Percentiles rank a stretch among this genome's conserved stretches.
Evolutionary conservation across 2,888 invertebrate genomes (phyloP).

Genomic region (Notodonta dromedarius): DNA sequence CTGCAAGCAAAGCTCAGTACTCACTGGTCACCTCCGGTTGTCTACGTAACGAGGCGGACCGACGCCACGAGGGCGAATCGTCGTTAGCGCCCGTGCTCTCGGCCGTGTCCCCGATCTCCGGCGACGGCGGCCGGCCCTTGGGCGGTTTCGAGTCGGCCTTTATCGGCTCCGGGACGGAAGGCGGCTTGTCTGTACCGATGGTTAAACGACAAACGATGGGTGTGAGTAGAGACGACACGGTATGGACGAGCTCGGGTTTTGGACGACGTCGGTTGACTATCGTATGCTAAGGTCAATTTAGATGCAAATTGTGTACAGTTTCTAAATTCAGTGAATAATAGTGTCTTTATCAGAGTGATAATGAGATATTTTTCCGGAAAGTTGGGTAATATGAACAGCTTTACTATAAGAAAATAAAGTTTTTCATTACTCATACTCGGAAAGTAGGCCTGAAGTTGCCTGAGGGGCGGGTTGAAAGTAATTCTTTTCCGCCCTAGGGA

Average conservation of each 20-base stretch:
- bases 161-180: slow-evolving; percentile 61
- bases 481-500: no score
- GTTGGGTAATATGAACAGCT: no score
- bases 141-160: slow-evolving; percentile 79
- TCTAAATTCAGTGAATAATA: no score
- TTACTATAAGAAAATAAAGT: no score
- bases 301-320: no score
- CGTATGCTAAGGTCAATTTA: no score
- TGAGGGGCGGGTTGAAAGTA: no score
- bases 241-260: slow-evolving; percentile 3
- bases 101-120: slow-evolving; percentile 54
- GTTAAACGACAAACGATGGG: slow-evolving; percentile 24
- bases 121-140: slow-evolving; percentile 68
- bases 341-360: no score
- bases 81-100: slow-evolving; percentile 47
- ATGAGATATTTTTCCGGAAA: no score
- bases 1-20: slow-evolving; percentile 51
- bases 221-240: slow-evolving; percentile 15
- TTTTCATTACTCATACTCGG: no score
- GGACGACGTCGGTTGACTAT: slow-evolving; percentile 3
- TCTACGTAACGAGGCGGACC: slow-evolving; percentile 69
- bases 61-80: slow-evolving; percentile 76
- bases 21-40: slow-evolving; percentile 65
- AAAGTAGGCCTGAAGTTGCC: no score
- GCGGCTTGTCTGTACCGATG: slow-evolving; percentile 61